Percentiles rank a stretch among this genome's conserved stretches.
Conservation (phyloP, 2,888 invertebrate species). For the Ceramica pisi region DNA sequence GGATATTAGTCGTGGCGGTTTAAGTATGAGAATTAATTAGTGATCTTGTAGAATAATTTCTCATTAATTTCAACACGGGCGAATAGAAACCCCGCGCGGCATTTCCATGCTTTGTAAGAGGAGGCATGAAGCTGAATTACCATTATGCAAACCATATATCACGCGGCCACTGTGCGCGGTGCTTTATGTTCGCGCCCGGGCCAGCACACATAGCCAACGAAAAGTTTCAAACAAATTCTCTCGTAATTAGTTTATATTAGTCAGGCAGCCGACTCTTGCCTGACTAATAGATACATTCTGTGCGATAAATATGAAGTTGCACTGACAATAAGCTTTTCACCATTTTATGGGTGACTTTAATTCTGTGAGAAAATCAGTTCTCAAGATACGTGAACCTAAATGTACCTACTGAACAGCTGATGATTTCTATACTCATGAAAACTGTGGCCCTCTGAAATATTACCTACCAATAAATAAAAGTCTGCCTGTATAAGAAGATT, state of each 20-base stretch:
- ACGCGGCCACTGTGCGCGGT: slow-evolving; percentile 39
- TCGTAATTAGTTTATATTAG: slow-evolving; percentile 23
- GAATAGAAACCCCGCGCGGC: slow-evolving; percentile 72
- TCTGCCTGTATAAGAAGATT: not conserved
- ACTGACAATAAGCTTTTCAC: not conserved
- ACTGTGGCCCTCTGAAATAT: not conserved
- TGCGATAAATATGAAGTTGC: not conserved
- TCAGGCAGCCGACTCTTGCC: not conserved
- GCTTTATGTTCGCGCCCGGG: slow-evolving; percentile 37
- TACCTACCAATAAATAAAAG: not conserved
- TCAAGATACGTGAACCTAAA: not conserved
- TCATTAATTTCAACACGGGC: slow-evolving; percentile 83
- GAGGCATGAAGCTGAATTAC: slow-evolving; percentile 74
- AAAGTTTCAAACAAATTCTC: slow-evolving; percentile 2
- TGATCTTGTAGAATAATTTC: slow-evolving; percentile 79
- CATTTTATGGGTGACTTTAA: not conserved
- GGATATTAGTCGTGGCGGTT: slow-evolving; percentile 74
- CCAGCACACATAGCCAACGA: slow-evolving; percentile 13
- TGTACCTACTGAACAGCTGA: not conserved
- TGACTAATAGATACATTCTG: slow-evolving; percentile 2
- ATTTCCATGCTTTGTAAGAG: slow-evolving; percentile 80
- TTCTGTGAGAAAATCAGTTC: not conserved
- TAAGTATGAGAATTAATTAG: slow-evolving; percentile 81
- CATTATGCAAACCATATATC: slow-evolving; percentile 69
- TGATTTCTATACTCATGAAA: not conserved